Conservation (phyloP, 2,797 vertebrate species). For the Erethizon dorsatum region DNA sequence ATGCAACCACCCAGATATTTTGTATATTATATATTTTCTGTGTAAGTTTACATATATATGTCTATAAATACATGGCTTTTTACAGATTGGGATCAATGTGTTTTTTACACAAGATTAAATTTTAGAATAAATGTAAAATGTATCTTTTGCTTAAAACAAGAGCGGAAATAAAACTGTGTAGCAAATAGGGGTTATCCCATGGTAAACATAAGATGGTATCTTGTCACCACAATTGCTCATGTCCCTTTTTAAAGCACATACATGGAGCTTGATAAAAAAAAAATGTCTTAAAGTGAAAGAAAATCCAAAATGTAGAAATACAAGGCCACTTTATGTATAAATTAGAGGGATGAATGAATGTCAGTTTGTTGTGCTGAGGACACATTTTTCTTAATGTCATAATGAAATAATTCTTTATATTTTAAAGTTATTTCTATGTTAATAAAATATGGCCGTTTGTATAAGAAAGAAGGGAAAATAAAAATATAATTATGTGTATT, state of each 20-base stretch:
- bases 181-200: not conserved
- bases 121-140: slow-evolving; percentile 24
- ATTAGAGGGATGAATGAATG: not conserved
- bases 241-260: not conserved
- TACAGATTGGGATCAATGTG: not conserved
- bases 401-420: not conserved
- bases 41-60: not conserved
- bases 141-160: slow-evolving; percentile 1
- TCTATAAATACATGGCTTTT: not conserved
- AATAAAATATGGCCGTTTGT: not conserved
- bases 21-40: slow-evolving; percentile 24
- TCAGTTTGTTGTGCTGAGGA: not conserved
- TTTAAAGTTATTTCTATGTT: slow-evolving; percentile 11
- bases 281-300: slow-evolving; percentile 48
- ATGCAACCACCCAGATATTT: not conserved
- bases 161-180: not conserved
- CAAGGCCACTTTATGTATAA: not conserved
- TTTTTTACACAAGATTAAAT: not conserved
- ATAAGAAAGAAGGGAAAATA: not conserved
- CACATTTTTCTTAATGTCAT: slow-evolving; percentile 5
- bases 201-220: not conserved
- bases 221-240: not conserved
- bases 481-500: not conserved
- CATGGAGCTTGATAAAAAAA: not conserved
- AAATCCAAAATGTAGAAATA: slow-evolving; percentile 24